These are phyloP conservation scores for Myanophis thanlyinensis DNA, from an alignment of 2,113 vertebrate genomes.

Conservation along the genomic window DNA sequence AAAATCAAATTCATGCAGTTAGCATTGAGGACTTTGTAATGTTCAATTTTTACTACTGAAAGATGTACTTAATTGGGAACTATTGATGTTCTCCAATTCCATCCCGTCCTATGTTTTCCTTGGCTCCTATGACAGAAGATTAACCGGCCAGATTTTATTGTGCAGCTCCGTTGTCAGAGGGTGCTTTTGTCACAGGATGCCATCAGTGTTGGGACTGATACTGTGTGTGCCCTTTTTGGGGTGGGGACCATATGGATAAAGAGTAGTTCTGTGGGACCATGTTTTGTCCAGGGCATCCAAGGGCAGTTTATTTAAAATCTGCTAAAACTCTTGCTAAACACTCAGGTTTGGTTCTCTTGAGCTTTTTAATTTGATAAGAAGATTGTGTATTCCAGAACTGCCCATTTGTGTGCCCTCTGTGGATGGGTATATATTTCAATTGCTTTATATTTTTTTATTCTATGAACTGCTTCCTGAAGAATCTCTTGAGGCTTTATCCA, in stretches of 20 bases:
- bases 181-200: slow-evolving; percentile 32
- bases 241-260: slow-evolving; percentile 55
- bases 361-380: slow-evolving; percentile 66
- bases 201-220: slow-evolving; percentile 23
- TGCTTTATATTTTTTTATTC: slow-evolving; percentile 57
- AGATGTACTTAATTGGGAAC: slow-evolving; percentile 7
- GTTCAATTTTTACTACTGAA: slow-evolving; percentile 22
- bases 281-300: slow-evolving; percentile 71
- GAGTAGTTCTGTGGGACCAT: slow-evolving; percentile 76
- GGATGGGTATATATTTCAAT: slow-evolving; percentile 53
- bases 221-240: slow-evolving; percentile 50
- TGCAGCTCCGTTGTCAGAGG: slow-evolving; percentile 27
- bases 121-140: slow-evolving; percentile 31
- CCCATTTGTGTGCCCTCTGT: slow-evolving; percentile 65
- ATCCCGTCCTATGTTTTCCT: background rate
- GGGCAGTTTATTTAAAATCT: slow-evolving; percentile 68
- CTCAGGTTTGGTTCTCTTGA: slow-evolving; percentile 74
- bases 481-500: slow-evolving; percentile 67
- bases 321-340: slow-evolving; percentile 65
- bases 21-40: slow-evolving; percentile 31
- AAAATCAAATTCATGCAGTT: slow-evolving; percentile 21
- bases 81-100: slow-evolving; percentile 9
- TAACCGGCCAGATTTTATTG: slow-evolving; percentile 16
- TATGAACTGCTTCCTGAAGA: slow-evolving; percentile 52
- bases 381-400: slow-evolving; percentile 72